phyloP scores from a whole-genome alignment of 2,888 invertebrate species.

The Drosophila stalkeri region DNA sequence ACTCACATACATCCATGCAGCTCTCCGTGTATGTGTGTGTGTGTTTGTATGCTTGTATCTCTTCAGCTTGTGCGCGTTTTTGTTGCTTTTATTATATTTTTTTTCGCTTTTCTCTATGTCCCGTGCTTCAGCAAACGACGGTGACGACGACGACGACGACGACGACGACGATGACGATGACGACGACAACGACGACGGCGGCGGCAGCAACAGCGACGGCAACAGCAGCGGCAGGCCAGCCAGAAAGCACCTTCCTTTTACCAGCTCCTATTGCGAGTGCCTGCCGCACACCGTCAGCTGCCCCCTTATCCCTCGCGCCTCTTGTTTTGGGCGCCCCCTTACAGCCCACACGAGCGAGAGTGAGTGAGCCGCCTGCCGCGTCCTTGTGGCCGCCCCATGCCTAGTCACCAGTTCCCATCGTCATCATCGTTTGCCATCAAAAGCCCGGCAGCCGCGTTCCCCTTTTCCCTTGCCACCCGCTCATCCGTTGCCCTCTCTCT shows the following conservation, averaged over 20 bases:
- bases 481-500: neutral
- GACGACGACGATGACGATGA: slow-evolving; percentile 27
- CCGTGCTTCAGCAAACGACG: slow-evolving; percentile 53
- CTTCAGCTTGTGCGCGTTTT: slow-evolving; percentile 73
- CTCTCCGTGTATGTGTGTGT: slow-evolving; percentile 14
- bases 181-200: slow-evolving; percentile 28
- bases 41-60: slow-evolving; percentile 61
- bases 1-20: slow-evolving; percentile 7
- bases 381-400: slow-evolving; percentile 64
- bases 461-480: neutral
- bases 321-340: slow-evolving; percentile 4
- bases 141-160: slow-evolving; percentile 24
- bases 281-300: slow-evolving; percentile 11
- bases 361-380: slow-evolving; percentile 48
- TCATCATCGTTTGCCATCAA: slow-evolving; percentile 55
- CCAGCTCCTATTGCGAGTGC: slow-evolving; percentile 57
- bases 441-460: slow-evolving; percentile 65
- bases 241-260: slow-evolving; percentile 56
- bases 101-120: slow-evolving; percentile 76
- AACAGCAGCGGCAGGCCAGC: slow-evolving; percentile 28
- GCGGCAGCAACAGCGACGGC: slow-evolving; percentile 18
- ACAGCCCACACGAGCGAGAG: slow-evolving; percentile 2
- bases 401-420: slow-evolving; percentile 49
- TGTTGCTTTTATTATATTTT: slow-evolving; percentile 78
- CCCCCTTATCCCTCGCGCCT: slow-evolving; percentile 5